phyloP scores from a whole-genome alignment of 2,888 invertebrate genomes.

The Rhagophthalmus giganteus region DNA sequence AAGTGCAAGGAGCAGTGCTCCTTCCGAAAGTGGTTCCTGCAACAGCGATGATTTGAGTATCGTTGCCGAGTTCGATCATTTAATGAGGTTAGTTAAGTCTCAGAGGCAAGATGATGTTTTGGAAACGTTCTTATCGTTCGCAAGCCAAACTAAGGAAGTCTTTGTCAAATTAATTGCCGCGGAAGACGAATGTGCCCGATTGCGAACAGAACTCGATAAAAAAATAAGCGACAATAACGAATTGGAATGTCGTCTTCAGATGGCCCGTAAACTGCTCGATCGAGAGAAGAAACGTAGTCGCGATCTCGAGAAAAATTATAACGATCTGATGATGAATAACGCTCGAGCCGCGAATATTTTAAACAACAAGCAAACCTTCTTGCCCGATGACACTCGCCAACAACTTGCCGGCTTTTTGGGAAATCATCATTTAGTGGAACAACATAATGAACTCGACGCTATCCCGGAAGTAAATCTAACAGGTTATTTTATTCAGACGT shows the following conservation, averaged over 20 bases:
- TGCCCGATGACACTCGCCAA: conserved; percentile 81
- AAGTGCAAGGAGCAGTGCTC: conserved; percentile 8
- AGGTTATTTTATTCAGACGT: conserved; percentile 57
- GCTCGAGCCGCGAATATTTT: conserved; percentile 75
- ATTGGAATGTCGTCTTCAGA: conserved; percentile 78
- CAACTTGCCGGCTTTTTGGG: conserved; percentile 78
- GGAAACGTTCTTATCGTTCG: conserved; percentile 74
- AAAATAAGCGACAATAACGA: conserved; percentile 72
- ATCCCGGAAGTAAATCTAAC: conserved; percentile 79
- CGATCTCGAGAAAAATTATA: conserved; percentile 71
- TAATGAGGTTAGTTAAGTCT: conserved; percentile 68
- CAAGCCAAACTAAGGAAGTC: conserved; percentile 72
- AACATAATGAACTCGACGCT: conserved; percentile 54
- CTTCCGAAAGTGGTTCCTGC: conserved; percentile 5
- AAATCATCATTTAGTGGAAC: conserved; percentile 41
- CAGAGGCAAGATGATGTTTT: conserved; percentile 68
- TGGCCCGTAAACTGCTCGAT: conserved; percentile 79
- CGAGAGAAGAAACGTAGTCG: conserved; percentile 74
- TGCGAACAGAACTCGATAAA: conserved; percentile 71
- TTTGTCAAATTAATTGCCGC: conserved; percentile 70
- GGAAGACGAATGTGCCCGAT: conserved; percentile 71
- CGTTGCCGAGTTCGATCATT: conserved; percentile 72
- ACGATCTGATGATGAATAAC: too few species aligned
- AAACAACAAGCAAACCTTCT: conserved; percentile 64
- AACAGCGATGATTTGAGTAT: conserved; percentile 58